Evolutionary conservation across 2,113 vertebrate species (phyloP).

Genomic region (Ranitomeya imitator): DNA sequence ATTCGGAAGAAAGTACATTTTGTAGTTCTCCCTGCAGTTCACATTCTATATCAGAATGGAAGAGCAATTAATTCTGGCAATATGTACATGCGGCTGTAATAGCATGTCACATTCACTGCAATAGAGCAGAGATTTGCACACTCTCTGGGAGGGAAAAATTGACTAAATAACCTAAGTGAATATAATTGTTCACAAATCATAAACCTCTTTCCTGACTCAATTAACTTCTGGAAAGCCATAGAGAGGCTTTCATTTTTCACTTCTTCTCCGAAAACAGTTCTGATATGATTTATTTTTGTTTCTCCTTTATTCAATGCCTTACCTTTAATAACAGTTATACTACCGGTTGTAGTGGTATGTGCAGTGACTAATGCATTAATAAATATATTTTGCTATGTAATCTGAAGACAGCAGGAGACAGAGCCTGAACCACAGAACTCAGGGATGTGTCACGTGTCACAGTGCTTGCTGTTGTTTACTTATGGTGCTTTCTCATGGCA

Average conservation of each 20-base stretch:
- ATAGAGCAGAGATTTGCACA: slow-evolving; percentile 39
- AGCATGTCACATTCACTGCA: slow-evolving; percentile 44
- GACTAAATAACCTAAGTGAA: slow-evolving; percentile 45
- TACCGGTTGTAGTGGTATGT: neutral
- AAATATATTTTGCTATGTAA: too few species aligned
- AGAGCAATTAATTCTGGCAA: slow-evolving; percentile 53
- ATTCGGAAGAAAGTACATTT: slow-evolving; percentile 17
- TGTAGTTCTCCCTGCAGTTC: slow-evolving; percentile 34
- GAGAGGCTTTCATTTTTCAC: slow-evolving; percentile 19
- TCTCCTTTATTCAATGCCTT: neutral
- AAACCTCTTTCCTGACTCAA: slow-evolving; percentile 31
- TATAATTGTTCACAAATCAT: slow-evolving; percentile 50
- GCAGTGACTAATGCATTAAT: too few species aligned
- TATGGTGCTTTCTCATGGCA: too few species aligned
- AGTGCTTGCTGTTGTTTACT: too few species aligned
- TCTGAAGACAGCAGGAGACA: too few species aligned
- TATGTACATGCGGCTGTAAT: slow-evolving; percentile 19
- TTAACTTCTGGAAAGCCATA: slow-evolving; percentile 4
- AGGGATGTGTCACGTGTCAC: too few species aligned
- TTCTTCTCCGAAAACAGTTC: neutral
- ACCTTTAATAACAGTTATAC: neutral
- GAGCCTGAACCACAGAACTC: too few species aligned
- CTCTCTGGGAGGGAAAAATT: slow-evolving; percentile 39
- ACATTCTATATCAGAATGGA: slow-evolving; percentile 42
- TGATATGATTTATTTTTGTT: neutral